Evolutionary conservation across 2,113 vertebrate species (phyloP).

Genomic region (Tetraodon nigroviridis): DNA sequence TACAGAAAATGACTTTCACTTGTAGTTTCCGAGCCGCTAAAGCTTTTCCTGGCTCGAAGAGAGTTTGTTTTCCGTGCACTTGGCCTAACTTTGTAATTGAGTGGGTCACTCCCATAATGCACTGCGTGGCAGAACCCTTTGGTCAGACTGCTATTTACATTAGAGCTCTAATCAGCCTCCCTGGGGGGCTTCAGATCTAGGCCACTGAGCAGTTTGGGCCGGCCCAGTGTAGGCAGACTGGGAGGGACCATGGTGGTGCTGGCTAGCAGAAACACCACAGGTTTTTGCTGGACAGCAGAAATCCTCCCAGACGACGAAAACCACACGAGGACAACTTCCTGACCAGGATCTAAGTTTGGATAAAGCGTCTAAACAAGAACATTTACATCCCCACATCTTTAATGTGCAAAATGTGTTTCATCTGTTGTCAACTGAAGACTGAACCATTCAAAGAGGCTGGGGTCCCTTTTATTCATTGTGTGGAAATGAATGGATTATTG

Average conservation of each 20-base stretch:
- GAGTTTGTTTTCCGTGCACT: conserved; percentile 55
- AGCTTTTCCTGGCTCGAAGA: conserved; percentile 19
- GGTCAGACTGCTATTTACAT: conserved; percentile 74
- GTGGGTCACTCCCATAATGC: conserved; percentile 69
- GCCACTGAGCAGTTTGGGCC: conserved; percentile 58
- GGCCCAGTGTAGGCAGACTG: conserved; percentile 37
- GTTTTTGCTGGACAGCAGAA: background rate
- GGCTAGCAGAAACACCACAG: background rate
- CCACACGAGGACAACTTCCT: background rate
- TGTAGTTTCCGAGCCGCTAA: conserved; percentile 23
- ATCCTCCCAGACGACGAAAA: conserved; percentile 13
- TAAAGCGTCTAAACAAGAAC: no score
- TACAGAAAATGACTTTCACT: conserved; percentile 20
- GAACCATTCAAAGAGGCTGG: no score
- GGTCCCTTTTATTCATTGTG: no score
- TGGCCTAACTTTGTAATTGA: conserved; percentile 60
- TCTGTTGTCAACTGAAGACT: no score
- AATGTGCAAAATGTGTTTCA: no score
- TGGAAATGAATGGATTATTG: no score
- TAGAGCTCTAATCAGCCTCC: conserved; percentile 73
- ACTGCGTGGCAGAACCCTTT: conserved; percentile 59
- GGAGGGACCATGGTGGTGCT: no score
- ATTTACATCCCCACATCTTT: no score
- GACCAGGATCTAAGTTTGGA: no score
- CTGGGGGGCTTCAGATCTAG: conserved; percentile 69